Conservation (phyloP, 2,888 invertebrate genomes). For the Lasioglossum morio region DNA sequence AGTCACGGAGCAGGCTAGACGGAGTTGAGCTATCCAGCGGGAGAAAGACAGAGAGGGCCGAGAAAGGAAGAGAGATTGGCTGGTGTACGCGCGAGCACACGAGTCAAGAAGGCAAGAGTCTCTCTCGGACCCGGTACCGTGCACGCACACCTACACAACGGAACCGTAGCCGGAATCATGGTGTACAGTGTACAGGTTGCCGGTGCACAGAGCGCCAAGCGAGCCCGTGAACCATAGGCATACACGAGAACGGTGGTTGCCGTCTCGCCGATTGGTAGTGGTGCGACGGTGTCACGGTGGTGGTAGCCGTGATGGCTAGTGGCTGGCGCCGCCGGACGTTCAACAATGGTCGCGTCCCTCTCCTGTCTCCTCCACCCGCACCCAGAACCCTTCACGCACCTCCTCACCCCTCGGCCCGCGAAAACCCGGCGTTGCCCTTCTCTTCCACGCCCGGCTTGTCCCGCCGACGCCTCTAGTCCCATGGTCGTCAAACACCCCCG, state of each 20-base stretch:
- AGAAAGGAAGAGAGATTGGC: slow-evolving; percentile 3
- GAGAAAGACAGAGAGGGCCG: slow-evolving; percentile 22
- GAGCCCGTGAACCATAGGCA: slow-evolving; percentile 50
- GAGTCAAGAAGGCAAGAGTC: slow-evolving; percentile 61
- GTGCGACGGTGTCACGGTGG: slow-evolving; percentile 54
- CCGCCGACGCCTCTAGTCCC: slow-evolving; percentile 76
- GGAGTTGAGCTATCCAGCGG: background rate
- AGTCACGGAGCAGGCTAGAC: slow-evolving; percentile 52
- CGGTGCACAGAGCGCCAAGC: slow-evolving; percentile 52
- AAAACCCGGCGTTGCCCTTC: slow-evolving; percentile 51
- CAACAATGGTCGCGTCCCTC: slow-evolving; percentile 77
- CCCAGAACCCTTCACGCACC: slow-evolving; percentile 43
- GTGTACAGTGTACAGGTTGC: slow-evolving; percentile 76
- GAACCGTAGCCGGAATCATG: slow-evolving; percentile 74
- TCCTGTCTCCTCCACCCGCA: slow-evolving; percentile 52
- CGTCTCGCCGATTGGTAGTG: slow-evolving; percentile 53
- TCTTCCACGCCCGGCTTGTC: slow-evolving; percentile 74
- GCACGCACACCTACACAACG: slow-evolving; percentile 33
- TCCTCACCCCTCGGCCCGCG: slow-evolving; percentile 26
- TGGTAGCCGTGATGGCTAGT: slow-evolving; percentile 77
- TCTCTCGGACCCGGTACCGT: slow-evolving; percentile 19
- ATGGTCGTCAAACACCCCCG: slow-evolving; percentile 80
- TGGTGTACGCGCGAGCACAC: slow-evolving; percentile 52
- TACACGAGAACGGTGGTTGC: slow-evolving; percentile 63
- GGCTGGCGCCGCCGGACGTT: slow-evolving; percentile 83